A percentile compares a stretch with the other conserved stretches of the same genome.
phyloP scores from a whole-genome alignment of 2,797 vertebrate species.

The Pogonophryne albipinna region DNA sequence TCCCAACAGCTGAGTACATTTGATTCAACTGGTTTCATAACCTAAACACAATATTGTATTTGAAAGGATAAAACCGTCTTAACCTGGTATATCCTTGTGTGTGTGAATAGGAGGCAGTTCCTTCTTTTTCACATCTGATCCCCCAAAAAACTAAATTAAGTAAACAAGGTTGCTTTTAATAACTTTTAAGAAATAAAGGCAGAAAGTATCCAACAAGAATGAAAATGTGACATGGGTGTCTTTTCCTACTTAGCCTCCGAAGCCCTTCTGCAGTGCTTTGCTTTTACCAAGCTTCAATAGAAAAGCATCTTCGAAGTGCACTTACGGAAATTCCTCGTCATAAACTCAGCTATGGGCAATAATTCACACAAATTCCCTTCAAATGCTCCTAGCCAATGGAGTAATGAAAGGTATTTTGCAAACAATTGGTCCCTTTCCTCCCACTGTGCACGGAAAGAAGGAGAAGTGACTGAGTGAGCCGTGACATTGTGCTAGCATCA shows the following conservation, averaged over 20 bases:
- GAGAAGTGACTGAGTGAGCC: conserved; percentile 70
- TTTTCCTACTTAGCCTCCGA: conserved; percentile 33
- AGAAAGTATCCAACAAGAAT: conserved; percentile 43
- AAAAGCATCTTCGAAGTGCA: conserved; percentile 60
- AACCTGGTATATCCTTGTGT: neutral
- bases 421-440: conserved; percentile 72
- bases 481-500: conserved; percentile 79
- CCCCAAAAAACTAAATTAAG: neutral
- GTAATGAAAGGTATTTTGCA: conserved; percentile 77
- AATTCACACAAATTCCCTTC: conserved; percentile 67
- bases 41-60: conserved; percentile 6
- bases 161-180: conserved; percentile 30
- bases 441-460: conserved; percentile 56
- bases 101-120: neutral
- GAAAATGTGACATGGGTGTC: conserved; percentile 37
- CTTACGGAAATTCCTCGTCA: conserved; percentile 62
- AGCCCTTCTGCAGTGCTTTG: conserved; percentile 35
- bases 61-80: conserved; percentile 5
- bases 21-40: conserved; percentile 6
- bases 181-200: conserved; percentile 34
- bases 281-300: conserved; percentile 50
- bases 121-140: conserved; percentile 5
- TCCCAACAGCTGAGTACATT: neutral
- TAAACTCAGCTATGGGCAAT: conserved; percentile 67
- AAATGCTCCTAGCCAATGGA: conserved; percentile 65